Evolutionary conservation across 2,797 vertebrate genomes (phyloP).

Genomic region (Hydrolagus colliei): DNA sequence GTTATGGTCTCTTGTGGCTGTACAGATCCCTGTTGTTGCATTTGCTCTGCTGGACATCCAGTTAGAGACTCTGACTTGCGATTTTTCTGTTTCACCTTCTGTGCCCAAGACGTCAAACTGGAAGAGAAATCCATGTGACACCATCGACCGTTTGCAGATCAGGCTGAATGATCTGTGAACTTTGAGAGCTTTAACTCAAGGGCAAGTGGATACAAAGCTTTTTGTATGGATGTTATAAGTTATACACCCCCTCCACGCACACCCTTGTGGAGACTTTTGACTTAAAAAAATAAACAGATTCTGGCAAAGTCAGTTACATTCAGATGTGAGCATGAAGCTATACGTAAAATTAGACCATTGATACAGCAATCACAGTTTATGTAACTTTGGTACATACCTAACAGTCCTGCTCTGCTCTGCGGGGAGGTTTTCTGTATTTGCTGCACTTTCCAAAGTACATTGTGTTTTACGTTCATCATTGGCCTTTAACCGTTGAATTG

Average conservation of each 20-base stretch:
- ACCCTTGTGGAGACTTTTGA: too few relatives aligned
- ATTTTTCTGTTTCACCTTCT: constrained; percentile 70
- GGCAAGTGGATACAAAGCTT: too few relatives aligned
- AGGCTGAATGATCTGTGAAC: too few relatives aligned
- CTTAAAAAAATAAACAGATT: background rate
- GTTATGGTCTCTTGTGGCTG: constrained; percentile 38
- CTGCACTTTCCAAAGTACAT: constrained; percentile 15
- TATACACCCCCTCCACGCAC: too few relatives aligned
- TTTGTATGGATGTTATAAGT: too few relatives aligned
- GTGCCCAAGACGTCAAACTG: constrained; percentile 89
- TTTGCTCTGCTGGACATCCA: constrained; percentile 34
- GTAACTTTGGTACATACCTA: constrained; percentile 44
- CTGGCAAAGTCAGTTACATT: background rate
- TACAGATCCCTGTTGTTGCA: constrained; percentile 40
- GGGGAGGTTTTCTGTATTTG: background rate
- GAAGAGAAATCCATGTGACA: constrained; percentile 26
- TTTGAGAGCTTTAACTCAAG: too few relatives aligned
- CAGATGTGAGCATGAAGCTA: background rate
- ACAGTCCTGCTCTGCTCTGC: constrained; percentile 47
- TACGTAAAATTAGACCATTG: constrained; percentile 24
- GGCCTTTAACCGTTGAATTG: constrained; percentile 21
- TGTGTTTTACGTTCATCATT: constrained; percentile 34
- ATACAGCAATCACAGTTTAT: background rate
- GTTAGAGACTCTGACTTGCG: constrained; percentile 54
- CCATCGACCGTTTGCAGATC: background rate